These are phyloP conservation scores for Aplocera efformata DNA, from an alignment of 2,888 invertebrate species.

Conservation along the genomic window DNA sequence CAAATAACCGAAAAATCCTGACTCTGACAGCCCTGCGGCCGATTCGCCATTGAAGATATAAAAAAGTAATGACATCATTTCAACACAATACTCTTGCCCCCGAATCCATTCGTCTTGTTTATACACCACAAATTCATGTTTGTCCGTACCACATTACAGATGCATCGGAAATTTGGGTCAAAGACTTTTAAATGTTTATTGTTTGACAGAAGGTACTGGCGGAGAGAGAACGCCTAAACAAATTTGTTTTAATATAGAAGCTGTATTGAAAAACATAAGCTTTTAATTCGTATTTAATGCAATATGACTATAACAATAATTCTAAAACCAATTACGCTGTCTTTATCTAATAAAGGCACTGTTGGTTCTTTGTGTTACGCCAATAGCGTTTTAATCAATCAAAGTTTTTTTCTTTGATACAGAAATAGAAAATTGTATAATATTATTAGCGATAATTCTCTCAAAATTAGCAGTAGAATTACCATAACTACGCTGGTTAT, in stretches of 20 bases:
- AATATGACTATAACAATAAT: too few species aligned
- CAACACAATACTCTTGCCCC: conserved; percentile 17
- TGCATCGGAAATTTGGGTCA: conserved; percentile 58
- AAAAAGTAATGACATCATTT: conserved; percentile 25
- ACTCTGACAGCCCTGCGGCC: not conserved
- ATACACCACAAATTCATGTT: conserved; percentile 43
- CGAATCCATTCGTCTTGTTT: conserved; percentile 52
- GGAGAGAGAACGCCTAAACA: conserved; percentile 6
- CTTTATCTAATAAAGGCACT: too few species aligned
- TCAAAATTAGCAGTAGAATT: too few species aligned
- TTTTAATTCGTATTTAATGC: too few species aligned
- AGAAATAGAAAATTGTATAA: too few species aligned
- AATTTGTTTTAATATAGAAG: conserved; percentile 10
- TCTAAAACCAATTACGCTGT: too few species aligned
- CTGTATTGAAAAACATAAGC: too few species aligned
- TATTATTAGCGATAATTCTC: too few species aligned
- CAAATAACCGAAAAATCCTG: not conserved
- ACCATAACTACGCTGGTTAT: too few species aligned
- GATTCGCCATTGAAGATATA: conserved; percentile 4
- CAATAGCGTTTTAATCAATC: too few species aligned
- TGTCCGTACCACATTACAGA: conserved; percentile 43
- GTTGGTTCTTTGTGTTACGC: too few species aligned
- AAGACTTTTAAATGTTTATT: conserved; percentile 50
- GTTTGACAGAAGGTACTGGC: conserved; percentile 38
- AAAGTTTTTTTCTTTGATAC: too few species aligned